A percentile compares a stretch with the other conserved stretches of the same genome.
phyloP scores from a whole-genome alignment of 2,888 invertebrate species.

The Zelleria hepariella region DNA sequence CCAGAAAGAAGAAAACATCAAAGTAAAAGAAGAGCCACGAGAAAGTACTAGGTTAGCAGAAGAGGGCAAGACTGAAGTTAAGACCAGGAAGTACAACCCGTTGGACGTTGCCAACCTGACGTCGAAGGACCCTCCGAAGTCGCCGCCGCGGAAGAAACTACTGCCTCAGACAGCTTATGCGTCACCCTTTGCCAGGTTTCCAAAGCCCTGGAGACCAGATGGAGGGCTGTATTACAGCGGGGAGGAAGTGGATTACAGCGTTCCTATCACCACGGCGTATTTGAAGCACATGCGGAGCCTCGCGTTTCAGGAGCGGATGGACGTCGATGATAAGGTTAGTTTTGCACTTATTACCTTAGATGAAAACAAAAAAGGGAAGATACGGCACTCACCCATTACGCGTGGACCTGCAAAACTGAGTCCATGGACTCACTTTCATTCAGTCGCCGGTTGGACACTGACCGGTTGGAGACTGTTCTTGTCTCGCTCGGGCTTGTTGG shows the following conservation, averaged over 20 bases:
- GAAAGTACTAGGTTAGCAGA: conserved; percentile 43
- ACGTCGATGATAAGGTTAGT: conserved; percentile 54
- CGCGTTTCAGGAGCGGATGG: conserved; percentile 55
- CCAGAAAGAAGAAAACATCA: conserved; percentile 25
- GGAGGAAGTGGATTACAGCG: conserved; percentile 81
- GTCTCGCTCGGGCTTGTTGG: too few relatives aligned
- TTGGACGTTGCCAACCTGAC: conserved; percentile 75
- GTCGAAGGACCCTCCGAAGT: conserved; percentile 72
- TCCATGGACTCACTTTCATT: too few relatives aligned
- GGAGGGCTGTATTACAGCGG: conserved; percentile 48
- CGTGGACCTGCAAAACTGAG: too few relatives aligned
- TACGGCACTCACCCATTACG: too few relatives aligned
- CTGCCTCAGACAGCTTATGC: conserved; percentile 38
- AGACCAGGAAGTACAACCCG: conserved; percentile 71
- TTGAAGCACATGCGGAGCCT: conserved; percentile 86
- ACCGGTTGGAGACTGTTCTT: too few relatives aligned
- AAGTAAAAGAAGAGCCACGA: conserved; percentile 23
- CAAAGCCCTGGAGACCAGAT: conserved; percentile 76
- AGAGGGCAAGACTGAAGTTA: conserved; percentile 43
- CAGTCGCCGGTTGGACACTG: too few relatives aligned
- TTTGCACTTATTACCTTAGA: not conserved
- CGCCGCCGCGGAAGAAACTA: conserved; percentile 65
- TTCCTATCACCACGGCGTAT: conserved; percentile 92
- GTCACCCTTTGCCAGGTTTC: conserved; percentile 56
- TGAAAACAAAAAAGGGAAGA: too few relatives aligned